Conservation (phyloP, 2,797 vertebrate species). For the Cynodonichthys magdalenae region DNA sequence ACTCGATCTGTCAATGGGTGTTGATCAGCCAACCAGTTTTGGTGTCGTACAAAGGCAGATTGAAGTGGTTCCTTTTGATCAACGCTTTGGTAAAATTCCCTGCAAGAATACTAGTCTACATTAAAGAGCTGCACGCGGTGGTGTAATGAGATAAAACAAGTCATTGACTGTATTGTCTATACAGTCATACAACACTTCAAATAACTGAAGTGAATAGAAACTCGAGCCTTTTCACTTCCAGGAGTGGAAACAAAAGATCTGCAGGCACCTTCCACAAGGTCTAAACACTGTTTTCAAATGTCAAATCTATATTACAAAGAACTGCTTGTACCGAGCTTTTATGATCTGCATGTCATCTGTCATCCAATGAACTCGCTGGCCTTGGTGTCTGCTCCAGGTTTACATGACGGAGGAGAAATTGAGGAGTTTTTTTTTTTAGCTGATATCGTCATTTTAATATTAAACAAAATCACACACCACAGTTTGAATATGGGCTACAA, state of each 20-base stretch:
- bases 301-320: no score
- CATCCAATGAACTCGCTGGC: no score
- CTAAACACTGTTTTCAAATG: no score
- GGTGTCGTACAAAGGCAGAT: slow-evolving; percentile 45
- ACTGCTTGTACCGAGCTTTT: no score
- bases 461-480: no score
- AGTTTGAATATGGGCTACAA: no score
- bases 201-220: slow-evolving; percentile 28
- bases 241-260: slow-evolving; percentile 20
- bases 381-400: no score
- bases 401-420: no score
- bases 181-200: slow-evolving; percentile 10
- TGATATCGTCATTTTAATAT: no score
- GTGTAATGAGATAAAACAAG: slow-evolving; percentile 5
- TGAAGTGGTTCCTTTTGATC: slow-evolving; percentile 42
- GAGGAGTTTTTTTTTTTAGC: no score
- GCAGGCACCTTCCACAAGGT: no score
- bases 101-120: slow-evolving; percentile 10
- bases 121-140: slow-evolving; percentile 12
- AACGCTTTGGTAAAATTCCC: slow-evolving; percentile 25
- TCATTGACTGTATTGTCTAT: slow-evolving; percentile 25
- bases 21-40: slow-evolving; percentile 47
- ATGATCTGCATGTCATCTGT: no score
- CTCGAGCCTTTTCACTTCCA: slow-evolving; percentile 24
- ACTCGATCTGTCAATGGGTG: slow-evolving; percentile 30